phyloP scores from a whole-genome alignment of 1,140 invertebrate genomes.

The Nebria ingens region DNA sequence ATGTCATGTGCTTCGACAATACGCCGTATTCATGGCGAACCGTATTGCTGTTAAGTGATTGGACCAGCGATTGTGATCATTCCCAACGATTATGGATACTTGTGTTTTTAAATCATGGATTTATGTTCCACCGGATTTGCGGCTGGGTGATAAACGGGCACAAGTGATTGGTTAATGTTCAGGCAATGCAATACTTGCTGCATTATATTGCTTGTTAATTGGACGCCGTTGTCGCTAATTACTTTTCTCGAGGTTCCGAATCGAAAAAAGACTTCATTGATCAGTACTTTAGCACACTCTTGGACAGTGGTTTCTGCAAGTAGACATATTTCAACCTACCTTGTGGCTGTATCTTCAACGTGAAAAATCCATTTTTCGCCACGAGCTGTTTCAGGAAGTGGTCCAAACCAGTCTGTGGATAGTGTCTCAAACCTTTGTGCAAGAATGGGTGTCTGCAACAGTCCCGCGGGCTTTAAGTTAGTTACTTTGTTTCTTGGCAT shows the following conservation, averaged over 20 bases:
- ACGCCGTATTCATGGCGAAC: constrained; percentile 35
- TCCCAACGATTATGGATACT: constrained; percentile 23
- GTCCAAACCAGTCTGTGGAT: constrained; percentile 28
- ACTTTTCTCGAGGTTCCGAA: constrained; percentile 18
- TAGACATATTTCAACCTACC: constrained; percentile 22
- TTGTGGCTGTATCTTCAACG: constrained; percentile 19
- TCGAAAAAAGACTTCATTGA: constrained; percentile 19
- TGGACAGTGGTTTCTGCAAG: constrained; percentile 19
- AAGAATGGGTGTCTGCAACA: constrained; percentile 18
- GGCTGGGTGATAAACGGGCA: constrained; percentile 30
- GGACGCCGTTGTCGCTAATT: constrained; percentile 21
- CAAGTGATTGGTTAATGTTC: constrained; percentile 27
- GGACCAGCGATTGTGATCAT: constrained; percentile 31
- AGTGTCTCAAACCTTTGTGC: constrained; percentile 22
- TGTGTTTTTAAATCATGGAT: constrained; percentile 34
- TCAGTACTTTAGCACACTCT: constrained; percentile 16
- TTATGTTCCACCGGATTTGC: constrained; percentile 34
- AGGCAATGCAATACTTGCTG: constrained; percentile 26
- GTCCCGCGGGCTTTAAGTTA: constrained; percentile 19
- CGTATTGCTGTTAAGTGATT: constrained; percentile 28
- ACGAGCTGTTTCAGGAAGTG: constrained; percentile 18
- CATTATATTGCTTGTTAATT: constrained; percentile 25
- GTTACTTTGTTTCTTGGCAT: constrained; percentile 20
- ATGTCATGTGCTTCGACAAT: constrained; percentile 28
- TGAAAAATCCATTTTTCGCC: constrained; percentile 11